Conservation (phyloP, 35 echinoderm and acorn worm genomes). For the Apostichopus parvimensis region DNA sequence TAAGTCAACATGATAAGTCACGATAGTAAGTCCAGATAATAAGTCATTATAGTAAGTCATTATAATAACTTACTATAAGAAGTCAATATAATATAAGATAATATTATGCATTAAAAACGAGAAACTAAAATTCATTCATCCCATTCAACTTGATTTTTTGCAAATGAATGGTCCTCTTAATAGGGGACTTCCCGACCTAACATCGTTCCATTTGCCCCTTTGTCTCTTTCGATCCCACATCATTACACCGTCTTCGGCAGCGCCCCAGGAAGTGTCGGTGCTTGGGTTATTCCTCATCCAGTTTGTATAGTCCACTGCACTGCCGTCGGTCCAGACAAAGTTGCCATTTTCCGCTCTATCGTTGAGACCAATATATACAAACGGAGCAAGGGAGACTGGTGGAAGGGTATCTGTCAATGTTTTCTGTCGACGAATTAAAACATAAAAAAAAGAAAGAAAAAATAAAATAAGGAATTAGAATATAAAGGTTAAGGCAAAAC, state of each 20-base stretch:
- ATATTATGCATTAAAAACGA: too few species aligned
- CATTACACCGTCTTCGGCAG: conserved; percentile 1
- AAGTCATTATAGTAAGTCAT: too few species aligned
- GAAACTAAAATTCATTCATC: too few species aligned
- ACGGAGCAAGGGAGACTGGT: background rate
- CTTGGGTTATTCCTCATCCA: conserved; percentile 37
- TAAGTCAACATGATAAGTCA: too few species aligned
- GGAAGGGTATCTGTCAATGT: background rate
- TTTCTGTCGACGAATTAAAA: background rate
- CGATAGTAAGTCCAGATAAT: too few species aligned
- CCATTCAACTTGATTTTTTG: background rate
- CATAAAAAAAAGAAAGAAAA: background rate
- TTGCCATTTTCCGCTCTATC: conserved; percentile 12
- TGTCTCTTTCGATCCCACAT: conserved; percentile 27
- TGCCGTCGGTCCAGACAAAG: conserved; percentile 24
- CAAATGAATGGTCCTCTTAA: conserved; percentile 11
- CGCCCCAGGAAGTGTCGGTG: background rate
- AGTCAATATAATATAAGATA: too few species aligned
- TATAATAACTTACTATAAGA: too few species aligned
- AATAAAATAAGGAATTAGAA: background rate
- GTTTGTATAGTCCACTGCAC: conserved; percentile 2
- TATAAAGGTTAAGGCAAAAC: too few species aligned
- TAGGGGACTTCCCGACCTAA: background rate
- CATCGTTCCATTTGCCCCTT: conserved; percentile 16
- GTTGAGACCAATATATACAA: conserved; percentile 24